phyloP scores from a whole-genome alignment of 2,888 invertebrate species.

The Acanthosoma haemorrhoidale region DNA sequence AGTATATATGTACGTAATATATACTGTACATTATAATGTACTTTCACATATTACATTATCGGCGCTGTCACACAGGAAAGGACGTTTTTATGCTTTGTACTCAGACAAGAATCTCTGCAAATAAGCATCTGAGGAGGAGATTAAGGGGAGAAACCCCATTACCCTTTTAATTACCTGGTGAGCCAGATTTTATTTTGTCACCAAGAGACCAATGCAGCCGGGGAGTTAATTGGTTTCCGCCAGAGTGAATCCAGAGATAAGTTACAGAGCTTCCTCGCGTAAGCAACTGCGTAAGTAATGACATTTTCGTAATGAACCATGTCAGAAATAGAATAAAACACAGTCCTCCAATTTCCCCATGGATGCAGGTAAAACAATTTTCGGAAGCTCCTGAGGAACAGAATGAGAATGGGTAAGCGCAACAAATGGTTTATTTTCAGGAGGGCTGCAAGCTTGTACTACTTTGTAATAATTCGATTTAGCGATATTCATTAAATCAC shows the following conservation, averaged over 20 bases:
- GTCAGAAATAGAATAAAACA: too few relatives aligned
- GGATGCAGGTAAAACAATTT: neutral
- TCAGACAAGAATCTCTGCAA: neutral
- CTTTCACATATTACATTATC: too few relatives aligned
- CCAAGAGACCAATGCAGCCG: neutral
- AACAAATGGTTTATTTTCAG: neutral
- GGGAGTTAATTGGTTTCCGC: too few relatives aligned
- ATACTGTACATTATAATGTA: too few relatives aligned
- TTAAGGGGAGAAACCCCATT: neutral
- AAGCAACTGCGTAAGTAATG: too few relatives aligned
- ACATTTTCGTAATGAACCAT: too few relatives aligned
- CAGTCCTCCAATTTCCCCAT: neutral
- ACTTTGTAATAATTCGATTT: neutral
- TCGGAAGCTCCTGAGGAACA: neutral
- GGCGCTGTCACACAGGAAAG: too few relatives aligned
- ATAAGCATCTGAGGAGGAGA: neutral
- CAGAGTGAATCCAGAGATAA: too few relatives aligned
- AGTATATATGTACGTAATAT: too few relatives aligned
- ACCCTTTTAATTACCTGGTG: neutral
- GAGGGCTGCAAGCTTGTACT: neutral
- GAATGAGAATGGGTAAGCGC: neutral
- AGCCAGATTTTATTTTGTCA: neutral
- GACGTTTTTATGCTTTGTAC: too few relatives aligned
- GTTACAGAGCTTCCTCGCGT: too few relatives aligned
- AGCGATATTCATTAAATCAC: neutral